Percentiles rank a stretch among this genome's conserved stretches.
Conservation (phyloP, 2,113 vertebrate species). For the Colaptes auratus region DNA sequence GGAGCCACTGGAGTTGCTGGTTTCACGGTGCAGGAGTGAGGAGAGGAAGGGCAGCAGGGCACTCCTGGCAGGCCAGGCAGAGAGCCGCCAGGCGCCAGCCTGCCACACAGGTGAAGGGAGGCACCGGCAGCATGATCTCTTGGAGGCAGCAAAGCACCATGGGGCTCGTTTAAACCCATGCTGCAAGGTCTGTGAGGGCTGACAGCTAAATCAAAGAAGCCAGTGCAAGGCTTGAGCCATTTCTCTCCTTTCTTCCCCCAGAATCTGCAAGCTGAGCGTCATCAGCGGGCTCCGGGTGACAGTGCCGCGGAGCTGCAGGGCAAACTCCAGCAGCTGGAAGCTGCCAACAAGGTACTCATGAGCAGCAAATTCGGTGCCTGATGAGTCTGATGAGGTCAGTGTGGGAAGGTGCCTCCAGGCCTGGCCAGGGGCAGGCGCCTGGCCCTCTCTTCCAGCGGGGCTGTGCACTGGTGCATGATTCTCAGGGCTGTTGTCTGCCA, state of each 20-base stretch:
- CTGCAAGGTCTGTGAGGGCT: background rate
- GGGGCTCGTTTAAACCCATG: background rate
- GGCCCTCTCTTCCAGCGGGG: background rate
- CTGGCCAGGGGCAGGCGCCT: background rate
- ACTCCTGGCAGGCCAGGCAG: background rate
- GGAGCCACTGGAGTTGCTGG: background rate
- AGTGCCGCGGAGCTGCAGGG: constrained; percentile 79
- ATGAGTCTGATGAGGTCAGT: background rate
- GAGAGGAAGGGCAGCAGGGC: background rate
- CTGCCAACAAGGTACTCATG: constrained; percentile 84
- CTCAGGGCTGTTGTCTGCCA: background rate
- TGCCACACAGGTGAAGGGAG: background rate
- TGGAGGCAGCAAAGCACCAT: background rate
- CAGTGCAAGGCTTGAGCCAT: background rate
- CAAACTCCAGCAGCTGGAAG: constrained; percentile 82
- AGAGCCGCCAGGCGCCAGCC: background rate
- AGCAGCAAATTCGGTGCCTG: background rate
- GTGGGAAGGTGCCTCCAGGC: background rate
- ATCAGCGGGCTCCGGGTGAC: constrained; percentile 67
- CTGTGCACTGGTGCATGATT: background rate
- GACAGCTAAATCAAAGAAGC: background rate
- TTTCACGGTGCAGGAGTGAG: rapidly evolving
- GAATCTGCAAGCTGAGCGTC: constrained; percentile 28
- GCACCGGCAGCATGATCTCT: rapidly evolving
- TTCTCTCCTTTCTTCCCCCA: background rate